Evolutionary conservation across 1,140 invertebrate species (phyloP).

Genomic region (Lepidostoma basale): DNA sequence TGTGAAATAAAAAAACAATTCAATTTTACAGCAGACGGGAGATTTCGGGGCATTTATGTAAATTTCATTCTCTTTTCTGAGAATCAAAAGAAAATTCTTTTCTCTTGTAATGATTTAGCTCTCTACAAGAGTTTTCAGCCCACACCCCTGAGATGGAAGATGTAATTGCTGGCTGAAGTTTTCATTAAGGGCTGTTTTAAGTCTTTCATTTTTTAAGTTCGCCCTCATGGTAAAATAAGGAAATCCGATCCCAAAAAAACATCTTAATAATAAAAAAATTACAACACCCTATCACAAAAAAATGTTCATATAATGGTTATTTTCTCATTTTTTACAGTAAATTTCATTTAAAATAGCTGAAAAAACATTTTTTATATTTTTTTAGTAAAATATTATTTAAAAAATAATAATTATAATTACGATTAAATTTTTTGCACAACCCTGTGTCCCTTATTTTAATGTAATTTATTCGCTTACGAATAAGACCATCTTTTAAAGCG

Average conservation of each 20-base stretch:
- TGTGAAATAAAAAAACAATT: neutral
- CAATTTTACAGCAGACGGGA: slow-evolving; percentile 1
- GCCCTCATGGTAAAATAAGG: neutral
- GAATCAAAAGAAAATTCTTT: slow-evolving; percentile 2
- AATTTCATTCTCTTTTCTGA: slow-evolving; percentile 20
- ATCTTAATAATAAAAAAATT: too few species aligned
- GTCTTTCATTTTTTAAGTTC: neutral
- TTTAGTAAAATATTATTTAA: too few species aligned
- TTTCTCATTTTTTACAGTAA: too few species aligned
- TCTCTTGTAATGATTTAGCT: slow-evolving; percentile 10
- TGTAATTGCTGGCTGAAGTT: slow-evolving; percentile 23
- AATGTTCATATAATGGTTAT: too few species aligned
- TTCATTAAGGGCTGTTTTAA: slow-evolving; percentile 22
- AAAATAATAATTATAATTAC: too few species aligned
- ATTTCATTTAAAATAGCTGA: too few species aligned
- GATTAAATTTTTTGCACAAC: too few species aligned
- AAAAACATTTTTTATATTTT: too few species aligned
- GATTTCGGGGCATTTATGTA: slow-evolving; percentile 14
- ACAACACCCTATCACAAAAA: too few species aligned
- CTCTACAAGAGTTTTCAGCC: slow-evolving; percentile 1
- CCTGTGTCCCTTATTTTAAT: too few species aligned
- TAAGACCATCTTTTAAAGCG: too few species aligned
- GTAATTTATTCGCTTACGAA: too few species aligned
- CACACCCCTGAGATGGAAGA: neutral
- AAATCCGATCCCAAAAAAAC: slow-evolving; percentile 10